Evolutionary conservation across 2,888 invertebrate genomes (phyloP), one percentile per base, ranked within the genome.

Genomic region (Drosophila algonquin): DNA sequence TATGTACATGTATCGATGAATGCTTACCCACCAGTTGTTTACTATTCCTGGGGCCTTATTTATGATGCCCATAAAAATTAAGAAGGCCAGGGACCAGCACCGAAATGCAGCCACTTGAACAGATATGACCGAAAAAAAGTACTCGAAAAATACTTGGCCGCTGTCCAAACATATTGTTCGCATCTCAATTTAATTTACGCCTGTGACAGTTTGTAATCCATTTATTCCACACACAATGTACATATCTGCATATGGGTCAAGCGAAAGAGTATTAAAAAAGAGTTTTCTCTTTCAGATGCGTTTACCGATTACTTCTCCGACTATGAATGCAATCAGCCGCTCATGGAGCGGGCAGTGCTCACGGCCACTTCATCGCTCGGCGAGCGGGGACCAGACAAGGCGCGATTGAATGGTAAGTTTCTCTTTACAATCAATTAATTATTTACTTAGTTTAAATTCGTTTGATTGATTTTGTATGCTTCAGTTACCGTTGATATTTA

Each of bases 341-440:
- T 98, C 67, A 93, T 97, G 90, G 95, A 95, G 21, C 94, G 93
- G 84, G 95, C 97, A 73, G 94, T 93, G 72, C 92, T 98, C 76
- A 95, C 94, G 73, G 97, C 97, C 32, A 97, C 97, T 48, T 96
- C 97, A 18, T 95, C 95, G 80, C 93, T 97, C 69, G 94, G 94
- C 56, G 96, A 96, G 82, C 94, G 97, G 90, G 97, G 97, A 69
- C 95, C 98, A n/a, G 94, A 96, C 73, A 96, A 97, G 93, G 97
- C 97, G 45, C 94, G 94, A 89, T 93, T 98, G 85, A 95, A 97
- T 94, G 97, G 97, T 97, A 94, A 95, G 95, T 91, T 7, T 2
- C 14, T 6, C 6, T 35, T 50, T 12, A 3, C 2, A 46, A 10
- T n/a, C 47, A 7, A 9, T 57, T 53, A 18, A 0, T 9, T 16